Base-by-base conservation (phyloP, 2,888 invertebrate species). In the Nomada fabriciana region DNA sequence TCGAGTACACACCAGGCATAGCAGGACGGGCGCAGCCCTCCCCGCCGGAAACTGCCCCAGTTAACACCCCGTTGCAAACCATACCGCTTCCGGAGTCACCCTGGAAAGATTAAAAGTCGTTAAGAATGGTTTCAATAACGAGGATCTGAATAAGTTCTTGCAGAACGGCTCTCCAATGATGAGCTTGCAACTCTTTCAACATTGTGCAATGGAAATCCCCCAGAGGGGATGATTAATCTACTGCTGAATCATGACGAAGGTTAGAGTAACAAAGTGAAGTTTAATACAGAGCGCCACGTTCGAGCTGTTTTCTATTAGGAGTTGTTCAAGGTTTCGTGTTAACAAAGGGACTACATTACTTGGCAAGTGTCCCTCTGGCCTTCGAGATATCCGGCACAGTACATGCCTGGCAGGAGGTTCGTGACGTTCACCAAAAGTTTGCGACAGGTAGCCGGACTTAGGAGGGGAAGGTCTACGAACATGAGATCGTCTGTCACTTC, bases 1-100 rank as follows among this genome's bases (percentile, higher is more conserved):
- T 89, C 0, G 93, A 69, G 71, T 94, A 94, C 1, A 91, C 43
- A 20, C 93, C 93, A 1, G 93, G 93, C 0, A 82, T 23, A 10
- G 69, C 57, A 0, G 91, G 90, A 61, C 80, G 73, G 0, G 92
- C 93, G 64, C 93, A 94, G 3, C 91, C 92, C 0, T 81, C 11
- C 2, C 93, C 93, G 15, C 91, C 90, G 1, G 93, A 93, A 70
- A 93, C 93, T 2, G 93, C 53, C 2, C 93, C 93, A 3, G 86
- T 84, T 29, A 94, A 25, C 15, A 61, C 2, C 4, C 89, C 88
- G 3, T 86, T 71, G 82, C 93, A 94, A 0, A 91, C 57, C 84
- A 94, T 84, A 0, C 92, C 91, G 25, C 93, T 93, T 3, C 93
- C 93, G 0, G 93, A 94, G 80, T 94, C 93, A 4, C 93, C 93